Evolutionary conservation across 2,888 invertebrate species (phyloP), one percentile per base, ranked within the genome.

Genomic region (Ectemnius continuus): DNA sequence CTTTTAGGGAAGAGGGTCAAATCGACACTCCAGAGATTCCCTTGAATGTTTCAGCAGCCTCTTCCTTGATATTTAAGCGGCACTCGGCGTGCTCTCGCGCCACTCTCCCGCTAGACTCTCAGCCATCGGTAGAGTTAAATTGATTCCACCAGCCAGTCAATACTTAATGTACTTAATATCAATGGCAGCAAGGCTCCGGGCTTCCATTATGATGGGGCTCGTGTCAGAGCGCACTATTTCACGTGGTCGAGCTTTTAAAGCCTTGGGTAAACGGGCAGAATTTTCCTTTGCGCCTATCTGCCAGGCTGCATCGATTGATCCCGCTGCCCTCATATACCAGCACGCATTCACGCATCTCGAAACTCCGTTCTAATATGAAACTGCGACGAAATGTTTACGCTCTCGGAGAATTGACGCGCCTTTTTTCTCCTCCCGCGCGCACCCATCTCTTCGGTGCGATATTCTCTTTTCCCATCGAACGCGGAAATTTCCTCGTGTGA

Each of bases 121-220:
- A 36, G 8, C 36, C 8, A 36, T 6, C 1, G 36, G 8, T 63
- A 68, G 52, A 66, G 66, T 28, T 68, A 77, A 76, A 76, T 77
- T 76, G 61, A 76, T 77, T 72, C 66, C 65, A 63, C 58, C 62
- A 23, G 65, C 28, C 63, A 28, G 67, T 70, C 73, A 56, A 77
- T 59, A 68, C 64, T 77, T 70, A 70, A 77, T 73, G 61, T 68
- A 64, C 67, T 78, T 63, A 73, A 77, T 70, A 70, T 77, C 77
- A 77, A 73, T 78, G 69, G 57, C 52, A 14, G 52, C n/a, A 20
- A 6, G 48, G 45, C 60, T 23, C 14, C 47, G 23, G 4, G 61
- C 36, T 20, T 60, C 66, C 62, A 67, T 66, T 67, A 63, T 63
- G 26, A 26, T 23, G 14, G 20, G 28, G 47, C 16, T 56, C 26